A percentile compares a stretch with the other conserved stretches of the same genome.
Evolutionary conservation across 2,113 vertebrate genomes (phyloP).

Genomic region (Aix galericulata): DNA sequence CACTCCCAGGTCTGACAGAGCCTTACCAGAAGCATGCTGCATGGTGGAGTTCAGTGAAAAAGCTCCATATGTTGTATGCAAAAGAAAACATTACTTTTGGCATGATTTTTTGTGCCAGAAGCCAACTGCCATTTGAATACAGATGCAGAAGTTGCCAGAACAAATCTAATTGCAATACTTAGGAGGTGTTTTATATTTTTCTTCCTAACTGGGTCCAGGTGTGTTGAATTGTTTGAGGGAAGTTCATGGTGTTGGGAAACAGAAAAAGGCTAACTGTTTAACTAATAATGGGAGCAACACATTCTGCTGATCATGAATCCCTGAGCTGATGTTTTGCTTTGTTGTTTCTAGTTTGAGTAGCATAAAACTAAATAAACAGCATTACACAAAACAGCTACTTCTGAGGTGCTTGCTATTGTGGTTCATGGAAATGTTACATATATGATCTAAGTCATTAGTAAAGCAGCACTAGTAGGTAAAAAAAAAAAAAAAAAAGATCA

Average conservation of each 20-base stretch:
- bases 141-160: conserved; percentile 55
- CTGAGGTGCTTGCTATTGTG: neutral
- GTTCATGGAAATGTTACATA: neutral
- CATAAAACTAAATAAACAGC: neutral
- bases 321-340: neutral
- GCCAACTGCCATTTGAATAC: conserved; percentile 47
- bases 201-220: conserved; percentile 60
- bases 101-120: neutral
- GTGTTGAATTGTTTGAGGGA: conserved; percentile 52
- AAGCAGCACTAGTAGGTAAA: neutral
- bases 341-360: neutral
- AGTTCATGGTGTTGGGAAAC: conserved; percentile 13
- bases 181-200: conserved; percentile 54
- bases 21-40: neutral
- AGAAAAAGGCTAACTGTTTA: neutral
- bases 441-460: neutral
- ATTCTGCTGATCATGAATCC: neutral
- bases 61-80: neutral
- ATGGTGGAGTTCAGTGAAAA: neutral
- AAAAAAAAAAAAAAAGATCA: neutral
- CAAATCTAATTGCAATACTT: conserved; percentile 60
- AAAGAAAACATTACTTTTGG: conserved; percentile 65
- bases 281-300: neutral
- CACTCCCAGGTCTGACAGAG: neutral
- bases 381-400: neutral